Evolutionary conservation across 2,888 invertebrate species (phyloP).

Genomic region (Coremacera marginata): DNA sequence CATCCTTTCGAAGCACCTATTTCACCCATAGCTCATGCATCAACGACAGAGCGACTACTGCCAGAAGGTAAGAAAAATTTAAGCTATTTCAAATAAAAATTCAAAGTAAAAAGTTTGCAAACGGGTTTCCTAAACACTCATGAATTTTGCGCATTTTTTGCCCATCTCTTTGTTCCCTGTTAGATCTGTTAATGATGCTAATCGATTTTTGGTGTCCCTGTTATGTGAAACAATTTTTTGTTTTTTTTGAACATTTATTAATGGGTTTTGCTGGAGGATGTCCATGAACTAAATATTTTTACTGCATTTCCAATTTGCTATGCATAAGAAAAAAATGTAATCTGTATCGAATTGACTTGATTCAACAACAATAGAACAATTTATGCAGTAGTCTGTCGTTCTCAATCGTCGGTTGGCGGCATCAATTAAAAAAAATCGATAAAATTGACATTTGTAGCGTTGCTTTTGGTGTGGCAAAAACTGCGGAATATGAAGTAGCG

Average conservation of each 20-base stretch:
- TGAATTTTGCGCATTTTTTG: neutral
- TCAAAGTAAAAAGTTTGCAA: neutral
- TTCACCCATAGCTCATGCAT: slow-evolving; percentile 59
- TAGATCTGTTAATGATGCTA: too few relatives aligned
- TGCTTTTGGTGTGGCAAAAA: too few relatives aligned
- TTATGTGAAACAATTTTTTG: too few relatives aligned
- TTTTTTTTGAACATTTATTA: slow-evolving; percentile 8
- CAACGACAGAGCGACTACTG: slow-evolving; percentile 40
- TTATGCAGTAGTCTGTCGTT: too few relatives aligned
- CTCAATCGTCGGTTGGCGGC: neutral
- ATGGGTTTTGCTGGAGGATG: neutral
- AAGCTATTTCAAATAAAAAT: neutral
- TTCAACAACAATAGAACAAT: too few relatives aligned
- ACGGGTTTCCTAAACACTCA: neutral
- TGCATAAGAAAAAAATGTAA: too few relatives aligned
- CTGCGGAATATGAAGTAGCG: too few relatives aligned
- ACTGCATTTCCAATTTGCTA: too few relatives aligned
- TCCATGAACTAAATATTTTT: too few relatives aligned
- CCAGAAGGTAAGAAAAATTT: slow-evolving; percentile 37
- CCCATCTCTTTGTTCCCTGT: neutral
- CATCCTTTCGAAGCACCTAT: slow-evolving; percentile 61
- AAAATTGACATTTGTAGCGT: too few relatives aligned
- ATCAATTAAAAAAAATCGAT: too few relatives aligned
- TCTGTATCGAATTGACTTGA: too few relatives aligned
- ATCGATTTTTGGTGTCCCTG: neutral